Conservation (phyloP, 2,888 invertebrate genomes). For the Schizaphis graminum region DNA sequence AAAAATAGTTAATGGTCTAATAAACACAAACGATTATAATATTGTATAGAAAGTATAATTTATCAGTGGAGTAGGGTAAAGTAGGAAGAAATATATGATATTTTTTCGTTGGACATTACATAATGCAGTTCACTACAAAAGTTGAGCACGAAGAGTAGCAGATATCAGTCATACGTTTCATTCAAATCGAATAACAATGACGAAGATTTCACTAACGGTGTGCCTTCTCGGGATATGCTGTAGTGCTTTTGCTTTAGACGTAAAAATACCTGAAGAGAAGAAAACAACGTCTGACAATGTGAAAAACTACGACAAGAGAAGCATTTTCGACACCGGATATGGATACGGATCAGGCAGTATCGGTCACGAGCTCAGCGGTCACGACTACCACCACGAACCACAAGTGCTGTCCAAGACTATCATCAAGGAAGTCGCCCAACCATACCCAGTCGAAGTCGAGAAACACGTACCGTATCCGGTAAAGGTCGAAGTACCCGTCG, state of each 20-base stretch:
- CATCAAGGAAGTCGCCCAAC: conserved; percentile 68
- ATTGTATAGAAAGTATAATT: not conserved
- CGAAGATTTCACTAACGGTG: not conserved
- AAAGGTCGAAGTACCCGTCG: conserved; percentile 70
- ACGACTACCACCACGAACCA: conserved; percentile 23
- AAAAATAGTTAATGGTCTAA: not conserved
- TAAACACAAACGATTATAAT: not conserved
- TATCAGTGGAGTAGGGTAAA: not conserved
- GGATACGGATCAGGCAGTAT: conserved; percentile 67
- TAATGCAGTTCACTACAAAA: conserved; percentile 16
- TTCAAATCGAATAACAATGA: conserved; percentile 10
- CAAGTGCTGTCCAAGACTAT: conserved; percentile 66
- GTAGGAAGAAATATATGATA: not conserved
- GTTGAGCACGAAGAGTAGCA: not conserved
- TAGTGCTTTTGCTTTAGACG: not conserved
- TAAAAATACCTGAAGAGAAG: not conserved
- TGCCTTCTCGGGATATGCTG: conserved; percentile 16
- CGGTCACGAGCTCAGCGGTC: conserved; percentile 62
- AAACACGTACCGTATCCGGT: conserved; percentile 69
- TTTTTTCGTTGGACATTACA: not conserved
- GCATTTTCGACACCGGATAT: conserved; percentile 67
- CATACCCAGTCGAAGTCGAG: conserved; percentile 69
- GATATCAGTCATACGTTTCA: conserved; percentile 15
- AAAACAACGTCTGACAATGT: conserved; percentile 50
- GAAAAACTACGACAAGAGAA: conserved; percentile 66